phyloP scores from a whole-genome alignment of 1,140 invertebrate species.

The Tetramorium parvispinum region DNA sequence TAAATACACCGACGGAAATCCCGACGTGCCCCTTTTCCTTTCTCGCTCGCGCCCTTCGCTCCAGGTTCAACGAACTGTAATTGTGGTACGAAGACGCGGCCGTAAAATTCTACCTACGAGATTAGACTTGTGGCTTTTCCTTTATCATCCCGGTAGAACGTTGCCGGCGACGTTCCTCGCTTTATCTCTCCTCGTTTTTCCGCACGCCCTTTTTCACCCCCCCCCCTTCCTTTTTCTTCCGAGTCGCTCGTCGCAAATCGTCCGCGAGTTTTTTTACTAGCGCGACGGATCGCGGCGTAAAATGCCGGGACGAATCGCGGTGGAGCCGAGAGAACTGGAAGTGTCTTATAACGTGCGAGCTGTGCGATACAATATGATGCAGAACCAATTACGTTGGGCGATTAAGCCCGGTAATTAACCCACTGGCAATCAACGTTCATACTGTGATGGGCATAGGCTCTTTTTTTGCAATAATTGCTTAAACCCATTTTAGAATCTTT shows the following conservation, averaged over 20 bases:
- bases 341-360: constrained; percentile 37
- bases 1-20: constrained; percentile 58
- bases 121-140: constrained; percentile 64
- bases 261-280: constrained; percentile 22
- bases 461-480: background rate
- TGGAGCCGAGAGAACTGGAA: constrained; percentile 23
- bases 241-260: constrained; percentile 39
- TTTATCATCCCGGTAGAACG: constrained; percentile 52
- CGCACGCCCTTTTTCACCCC: constrained; percentile 36
- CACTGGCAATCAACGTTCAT: constrained; percentile 33
- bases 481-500: background rate
- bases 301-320: constrained; percentile 58
- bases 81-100: constrained; percentile 4
- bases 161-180: constrained; percentile 8
- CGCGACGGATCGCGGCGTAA: constrained; percentile 53
- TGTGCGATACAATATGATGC: constrained; percentile 39
- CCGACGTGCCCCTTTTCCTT: constrained; percentile 55
- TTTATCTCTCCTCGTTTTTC: constrained; percentile 14
- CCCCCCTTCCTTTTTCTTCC: constrained; percentile 22
- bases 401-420: constrained; percentile 55
- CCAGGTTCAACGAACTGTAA: constrained; percentile 60
- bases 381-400: constrained; percentile 53
- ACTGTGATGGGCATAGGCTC: constrained; percentile 6
- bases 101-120: constrained; percentile 61
- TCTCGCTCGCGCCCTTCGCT: constrained; percentile 38